Conservation (phyloP, 2,113 vertebrate species). For the Microcebus ravelobensis region DNA sequence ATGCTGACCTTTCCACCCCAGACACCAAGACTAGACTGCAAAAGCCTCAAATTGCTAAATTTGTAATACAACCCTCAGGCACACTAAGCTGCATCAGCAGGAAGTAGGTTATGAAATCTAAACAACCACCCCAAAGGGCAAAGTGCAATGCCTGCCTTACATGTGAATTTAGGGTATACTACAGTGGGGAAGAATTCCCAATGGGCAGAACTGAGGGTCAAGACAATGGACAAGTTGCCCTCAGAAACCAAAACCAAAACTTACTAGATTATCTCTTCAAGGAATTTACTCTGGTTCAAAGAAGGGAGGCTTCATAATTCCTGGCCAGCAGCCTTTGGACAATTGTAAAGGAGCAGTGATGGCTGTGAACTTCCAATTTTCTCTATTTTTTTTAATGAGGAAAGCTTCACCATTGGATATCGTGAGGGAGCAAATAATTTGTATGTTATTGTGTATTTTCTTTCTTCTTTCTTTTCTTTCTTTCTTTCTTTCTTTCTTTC, state of each 20-base stretch:
- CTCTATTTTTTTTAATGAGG: neutral
- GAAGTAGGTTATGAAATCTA: neutral
- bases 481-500: neutral
- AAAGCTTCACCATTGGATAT: neutral
- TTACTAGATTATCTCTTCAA: neutral
- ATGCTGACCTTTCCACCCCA: neutral
- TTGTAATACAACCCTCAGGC: neutral
- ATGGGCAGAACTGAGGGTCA: neutral
- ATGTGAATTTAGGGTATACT: neutral
- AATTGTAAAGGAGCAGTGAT: neutral
- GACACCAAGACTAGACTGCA: neutral
- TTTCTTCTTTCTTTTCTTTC: neutral
- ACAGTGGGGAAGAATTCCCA: neutral
- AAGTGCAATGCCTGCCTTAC: neutral
- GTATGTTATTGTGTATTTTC: neutral
- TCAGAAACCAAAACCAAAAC: neutral
- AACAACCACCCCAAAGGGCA: neutral
- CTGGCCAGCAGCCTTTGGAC: neutral
- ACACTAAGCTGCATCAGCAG: neutral
- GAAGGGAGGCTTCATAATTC: neutral
- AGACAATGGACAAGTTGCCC: neutral
- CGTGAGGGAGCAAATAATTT: neutral
- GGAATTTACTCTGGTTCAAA: neutral
- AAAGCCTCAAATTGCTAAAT: neutral
- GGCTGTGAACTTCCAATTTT: neutral